phyloP scores from a whole-genome alignment of 2,113 vertebrate species.

The Platysternon megacephalum region DNA sequence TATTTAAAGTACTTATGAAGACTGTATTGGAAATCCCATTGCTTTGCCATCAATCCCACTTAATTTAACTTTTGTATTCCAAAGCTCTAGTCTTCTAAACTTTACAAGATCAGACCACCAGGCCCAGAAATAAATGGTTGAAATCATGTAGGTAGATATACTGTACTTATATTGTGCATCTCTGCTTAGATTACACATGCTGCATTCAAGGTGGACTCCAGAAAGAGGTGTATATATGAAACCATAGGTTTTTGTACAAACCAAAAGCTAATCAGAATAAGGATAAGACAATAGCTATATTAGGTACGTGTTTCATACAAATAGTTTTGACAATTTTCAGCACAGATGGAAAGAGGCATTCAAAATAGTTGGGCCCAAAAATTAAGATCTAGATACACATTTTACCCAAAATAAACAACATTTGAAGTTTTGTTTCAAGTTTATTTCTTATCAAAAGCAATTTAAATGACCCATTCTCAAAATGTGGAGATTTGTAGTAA shows the following conservation, averaged over 20 bases:
- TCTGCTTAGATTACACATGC: neutral
- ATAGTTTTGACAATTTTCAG: neutral
- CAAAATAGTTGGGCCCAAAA: slow-evolving; percentile 27
- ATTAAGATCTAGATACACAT: slow-evolving; percentile 18
- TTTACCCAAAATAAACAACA: neutral
- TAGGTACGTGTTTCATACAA: neutral
- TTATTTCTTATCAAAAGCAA: neutral
- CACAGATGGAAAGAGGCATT: neutral
- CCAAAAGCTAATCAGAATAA: neutral
- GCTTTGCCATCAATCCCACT: neutral
- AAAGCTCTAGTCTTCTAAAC: neutral
- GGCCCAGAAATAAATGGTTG: neutral
- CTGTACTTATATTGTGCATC: neutral
- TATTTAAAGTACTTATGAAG: slow-evolving; percentile 37
- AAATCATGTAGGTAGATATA: neutral
- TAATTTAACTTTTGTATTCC: neutral
- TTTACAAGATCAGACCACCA: neutral
- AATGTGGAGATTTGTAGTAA: neutral
- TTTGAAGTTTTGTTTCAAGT: neutral
- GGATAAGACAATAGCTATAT: slow-evolving; percentile 7
- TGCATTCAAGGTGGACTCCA: slow-evolving; percentile 12
- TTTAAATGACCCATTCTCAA: neutral
- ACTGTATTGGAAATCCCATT: slow-evolving; percentile 1
- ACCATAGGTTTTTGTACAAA: neutral
- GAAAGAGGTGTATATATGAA: neutral